These are phyloP conservation scores for Lithophane ornitopus DNA, from an alignment of 2,888 invertebrate species.

Conservation along the genomic window DNA sequence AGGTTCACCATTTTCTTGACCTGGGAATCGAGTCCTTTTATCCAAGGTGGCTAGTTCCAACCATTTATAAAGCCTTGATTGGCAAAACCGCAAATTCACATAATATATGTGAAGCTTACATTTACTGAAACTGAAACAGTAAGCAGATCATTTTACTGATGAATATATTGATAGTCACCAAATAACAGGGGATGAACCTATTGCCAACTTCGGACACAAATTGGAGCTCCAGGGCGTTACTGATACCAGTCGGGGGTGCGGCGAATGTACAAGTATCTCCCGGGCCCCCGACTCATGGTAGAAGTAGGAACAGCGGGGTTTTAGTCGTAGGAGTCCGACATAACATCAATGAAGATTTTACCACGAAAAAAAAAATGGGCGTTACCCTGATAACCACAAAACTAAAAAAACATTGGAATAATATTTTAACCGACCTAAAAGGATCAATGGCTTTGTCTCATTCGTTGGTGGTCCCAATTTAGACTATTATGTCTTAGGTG, in stretches of 20 bases:
- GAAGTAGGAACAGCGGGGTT: too few relatives aligned
- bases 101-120: too few relatives aligned
- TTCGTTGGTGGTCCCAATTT: neutral
- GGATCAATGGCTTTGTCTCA: neutral
- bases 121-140: neutral
- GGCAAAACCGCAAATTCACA: too few relatives aligned
- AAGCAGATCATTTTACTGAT: neutral
- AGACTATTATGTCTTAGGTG: neutral
- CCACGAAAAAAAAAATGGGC: too few relatives aligned
- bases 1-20: neutral
- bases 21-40: neutral
- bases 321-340: too few relatives aligned
- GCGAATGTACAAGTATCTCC: too few relatives aligned
- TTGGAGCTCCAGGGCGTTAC: neutral
- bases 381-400: too few relatives aligned
- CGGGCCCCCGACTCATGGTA: too few relatives aligned
- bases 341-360: too few relatives aligned
- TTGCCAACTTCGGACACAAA: too few relatives aligned
- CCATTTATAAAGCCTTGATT: too few relatives aligned
- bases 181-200: neutral
- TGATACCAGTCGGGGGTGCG: too few relatives aligned
- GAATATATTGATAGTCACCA: neutral
- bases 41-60: neutral
- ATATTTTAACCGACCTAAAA: neutral
- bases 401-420: neutral